Evolutionary conservation across 2,113 vertebrate species (phyloP), one percentile per base, ranked within the genome.

Genomic region (Siniperca knerii): DNA sequence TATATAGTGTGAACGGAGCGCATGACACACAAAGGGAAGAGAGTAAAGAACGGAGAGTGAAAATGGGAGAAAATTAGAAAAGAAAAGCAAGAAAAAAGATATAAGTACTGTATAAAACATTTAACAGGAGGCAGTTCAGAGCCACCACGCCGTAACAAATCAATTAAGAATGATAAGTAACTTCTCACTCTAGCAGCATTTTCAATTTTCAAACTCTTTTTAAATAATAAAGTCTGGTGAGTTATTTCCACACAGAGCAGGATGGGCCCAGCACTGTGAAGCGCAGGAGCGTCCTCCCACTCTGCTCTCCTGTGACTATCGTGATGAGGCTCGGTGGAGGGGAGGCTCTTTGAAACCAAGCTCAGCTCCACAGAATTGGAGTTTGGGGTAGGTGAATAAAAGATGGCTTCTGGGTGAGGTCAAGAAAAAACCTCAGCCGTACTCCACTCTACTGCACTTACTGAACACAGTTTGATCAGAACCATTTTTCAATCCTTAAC

Each of bases 131-230:
- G 73, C 67, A 37, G 75, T n/a, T 57, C 33, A 54, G 37, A 57
- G 54, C 67, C 71, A 35, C 48, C 75, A 29, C 35, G 37, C 85
- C 2, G 13, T 64, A 67, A 87, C 71, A 0, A 78, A 84, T 84
- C 75, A 81, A 42, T 85, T 78, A 65, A 21, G 33, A 76, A 74
- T 69, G 40, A 77, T 77, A 79, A 85, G 86, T 66, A 73, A 81
- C 50, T 74, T 70, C 54, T 74, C 29, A 65, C 61, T 67, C 60
- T 16, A 81, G 73, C 65, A 80, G 65, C 46, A 37, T 64, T 75
- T 81, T 76, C 58, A 75, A 82, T 86, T 75, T 80, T 61, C 64
- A 67, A 25, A 40, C 64, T 61, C 23, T 69, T 66, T 82, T 76
- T 33, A 52, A 54, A 50, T 75, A 29, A 50, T 61, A 62, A 69